Evolutionary conservation across 64 coral and sea anemone species (phyloP), one percentile per base, ranked within the genome.

Genomic region (Porites australiensis): DNA sequence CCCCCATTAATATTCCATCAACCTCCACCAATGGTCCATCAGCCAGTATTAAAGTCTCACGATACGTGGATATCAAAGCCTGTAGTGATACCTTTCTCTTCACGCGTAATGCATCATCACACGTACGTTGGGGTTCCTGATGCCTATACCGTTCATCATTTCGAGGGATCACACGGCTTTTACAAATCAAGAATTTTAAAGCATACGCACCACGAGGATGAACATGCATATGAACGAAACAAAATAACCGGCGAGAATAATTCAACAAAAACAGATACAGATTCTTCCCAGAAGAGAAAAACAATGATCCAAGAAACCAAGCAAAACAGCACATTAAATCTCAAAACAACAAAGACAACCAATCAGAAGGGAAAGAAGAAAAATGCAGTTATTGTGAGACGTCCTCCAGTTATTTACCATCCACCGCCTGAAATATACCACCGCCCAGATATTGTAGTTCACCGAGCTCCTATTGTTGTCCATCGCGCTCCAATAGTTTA

Each of bases 341-440:
- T 93, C 13, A 99, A 91, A 79, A 90, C 77, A 37, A 91, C 91
- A 55, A 88, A 77, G 47, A 23, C 27, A 10, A 91, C 76, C 77
- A 91, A 65, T 77, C 79, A 89, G 15, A 99, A 91, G 20, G 91
- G 85, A 18, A 72, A 81, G 70, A 96, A 87, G 72, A 99, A 99
- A 70, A 95, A 99, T 68, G 64, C 91, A 12, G 91, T 99, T 3
- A 83, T 96, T 20, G 82, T 99, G 15, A 91, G 93, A 66, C 69
- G 94, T 55, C 98, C 98, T 14, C 94, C 98, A 11, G 89, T 99
- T 79, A 90, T 99, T 60, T 96, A 99, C 53, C 98, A 99, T 71
- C 98, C 94, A 4, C 94, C 94, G 45, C 98, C 98, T 4, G 94
- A 99, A 54, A 90, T 99, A 52, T 99, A 94, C 66, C 98, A 99